phyloP scores from a whole-genome alignment of 2,888 invertebrate species.

The Apamea monoglypha region DNA sequence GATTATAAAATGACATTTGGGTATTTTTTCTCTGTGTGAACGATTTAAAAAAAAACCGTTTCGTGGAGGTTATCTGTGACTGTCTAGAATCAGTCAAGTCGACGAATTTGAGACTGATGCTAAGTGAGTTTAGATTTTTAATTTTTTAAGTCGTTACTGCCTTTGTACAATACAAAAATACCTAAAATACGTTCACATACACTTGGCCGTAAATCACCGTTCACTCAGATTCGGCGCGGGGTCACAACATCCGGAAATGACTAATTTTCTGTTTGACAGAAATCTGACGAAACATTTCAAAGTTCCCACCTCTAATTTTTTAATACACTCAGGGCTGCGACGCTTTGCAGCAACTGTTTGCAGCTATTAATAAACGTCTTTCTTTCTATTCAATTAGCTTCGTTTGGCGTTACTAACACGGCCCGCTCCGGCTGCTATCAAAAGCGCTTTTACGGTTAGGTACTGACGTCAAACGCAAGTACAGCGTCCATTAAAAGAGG shows the following conservation, averaged over 20 bases:
- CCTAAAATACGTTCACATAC: slow-evolving; percentile 64
- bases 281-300: slow-evolving; percentile 11
- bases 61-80: slow-evolving; percentile 66
- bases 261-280: slow-evolving; percentile 36
- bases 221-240: slow-evolving; percentile 65
- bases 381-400: slow-evolving; percentile 14
- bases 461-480: slow-evolving; percentile 65
- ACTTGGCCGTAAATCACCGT: slow-evolving; percentile 60
- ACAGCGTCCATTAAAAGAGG: slow-evolving; percentile 21
- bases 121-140: slow-evolving; percentile 81
- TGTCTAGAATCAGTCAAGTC: slow-evolving; percentile 69
- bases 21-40: slow-evolving; percentile 64
- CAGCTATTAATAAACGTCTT: not conserved
- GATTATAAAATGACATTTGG: slow-evolving; percentile 68
- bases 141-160: slow-evolving; percentile 74
- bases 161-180: slow-evolving; percentile 64
- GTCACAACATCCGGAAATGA: slow-evolving; percentile 54
- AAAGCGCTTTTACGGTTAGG: slow-evolving; percentile 37
- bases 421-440: not conserved
- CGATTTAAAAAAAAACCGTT: slow-evolving; percentile 49
- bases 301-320: not conserved
- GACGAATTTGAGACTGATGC: slow-evolving; percentile 85
- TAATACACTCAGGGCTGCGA: not conserved
- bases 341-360: not conserved
- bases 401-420: slow-evolving; percentile 26